Percentiles rank a stretch among this genome's conserved stretches.
Evolutionary conservation across 2,888 invertebrate genomes (phyloP).

Genomic region (Chaetogeoica ovagalla): DNA sequence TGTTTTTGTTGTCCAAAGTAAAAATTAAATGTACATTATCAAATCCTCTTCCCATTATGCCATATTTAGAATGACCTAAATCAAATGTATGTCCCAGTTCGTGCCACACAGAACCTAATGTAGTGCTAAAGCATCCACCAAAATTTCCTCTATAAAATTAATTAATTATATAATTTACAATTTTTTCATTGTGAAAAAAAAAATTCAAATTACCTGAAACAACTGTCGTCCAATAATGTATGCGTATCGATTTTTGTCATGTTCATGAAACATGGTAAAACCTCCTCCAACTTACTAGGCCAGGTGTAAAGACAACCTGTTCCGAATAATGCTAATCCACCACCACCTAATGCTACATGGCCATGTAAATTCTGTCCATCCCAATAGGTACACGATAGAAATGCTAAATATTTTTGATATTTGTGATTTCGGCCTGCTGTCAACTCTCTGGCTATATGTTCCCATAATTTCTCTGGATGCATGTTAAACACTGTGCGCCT

Average conservation of each 20-base stretch:
- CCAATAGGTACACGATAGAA: conserved; percentile 84
- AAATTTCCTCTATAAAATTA: conserved; percentile 69
- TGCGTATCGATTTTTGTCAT: conserved; percentile 70
- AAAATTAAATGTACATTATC: conserved; percentile 81
- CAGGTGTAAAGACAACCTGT: conserved; percentile 88
- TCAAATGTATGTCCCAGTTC: conserved; percentile 94
- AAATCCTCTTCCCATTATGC: conserved; percentile 91
- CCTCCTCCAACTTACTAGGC: conserved; percentile 74
- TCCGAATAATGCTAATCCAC: conserved; percentile 88
- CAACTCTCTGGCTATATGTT: conserved; percentile 81
- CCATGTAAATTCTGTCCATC: conserved; percentile 68
- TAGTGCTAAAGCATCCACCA: conserved; percentile 87
- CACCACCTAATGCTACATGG: conserved; percentile 88
- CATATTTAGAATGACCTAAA: conserved; percentile 85
- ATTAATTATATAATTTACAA: background rate
- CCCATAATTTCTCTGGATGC: conserved; percentile 81
- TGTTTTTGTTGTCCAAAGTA: conserved; percentile 53
- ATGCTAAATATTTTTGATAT: conserved; percentile 83
- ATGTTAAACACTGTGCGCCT: conserved; percentile 72
- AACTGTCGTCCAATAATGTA: conserved; percentile 86
- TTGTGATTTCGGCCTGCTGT: conserved; percentile 68
- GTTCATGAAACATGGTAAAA: conserved; percentile 68
- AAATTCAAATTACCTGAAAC: conserved; percentile 67
- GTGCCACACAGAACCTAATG: conserved; percentile 87
- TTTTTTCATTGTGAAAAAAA: conserved; percentile 3